Evolutionary conservation across 2,113 vertebrate genomes (phyloP), one percentile per base, ranked within the genome.

Genomic region (Lycocorax pyrrhopterus): DNA sequence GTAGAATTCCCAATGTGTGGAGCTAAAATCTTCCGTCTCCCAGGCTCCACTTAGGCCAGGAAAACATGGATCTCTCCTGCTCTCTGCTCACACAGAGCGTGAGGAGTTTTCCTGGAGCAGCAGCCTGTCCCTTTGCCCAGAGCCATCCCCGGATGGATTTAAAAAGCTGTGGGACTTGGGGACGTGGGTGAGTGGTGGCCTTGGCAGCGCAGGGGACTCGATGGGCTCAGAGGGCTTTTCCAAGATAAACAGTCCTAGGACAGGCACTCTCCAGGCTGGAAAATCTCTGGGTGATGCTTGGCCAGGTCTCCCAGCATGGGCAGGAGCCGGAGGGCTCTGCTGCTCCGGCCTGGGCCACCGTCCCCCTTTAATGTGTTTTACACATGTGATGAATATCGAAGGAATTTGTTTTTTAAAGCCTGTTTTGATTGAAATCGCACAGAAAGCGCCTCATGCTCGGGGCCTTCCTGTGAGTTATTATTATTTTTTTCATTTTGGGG

Each of bases 361-460:
- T 82, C 75, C 49, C 85, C 37, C 75, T 93, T 87, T 95, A 91
- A 93, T 90, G 93, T 86, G 79, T 93, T 97, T 81, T 93, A 92
- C 92, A 90, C 88, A 94, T 96, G 94, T 78, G 90, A 94, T 6
- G 75, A 87, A 88, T 90, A 94, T 87, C 2, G 46, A 52, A 95
- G 95, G 93, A 92, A 92, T 96, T 96, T 96, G 95, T 93, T 95
- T 93, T 94, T 94, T 93, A 94, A 94, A 96, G 93, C 93, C 96
- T 95, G 90, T 92, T 96, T 96, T 93, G 95, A 96, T 95, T 96
- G 95, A 95, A 95, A 94, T 95, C 17, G 2, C 92, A 71, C 92
- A 93, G 44, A 95, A 89, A 94, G 35, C 8, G 1, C 69, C 92
- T 90, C 90, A 77, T 9, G 96, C 92, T 95, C 15, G 87, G 69